Conservation (phyloP, 2,113 vertebrate species). For the Neogobius melanostomus region DNA sequence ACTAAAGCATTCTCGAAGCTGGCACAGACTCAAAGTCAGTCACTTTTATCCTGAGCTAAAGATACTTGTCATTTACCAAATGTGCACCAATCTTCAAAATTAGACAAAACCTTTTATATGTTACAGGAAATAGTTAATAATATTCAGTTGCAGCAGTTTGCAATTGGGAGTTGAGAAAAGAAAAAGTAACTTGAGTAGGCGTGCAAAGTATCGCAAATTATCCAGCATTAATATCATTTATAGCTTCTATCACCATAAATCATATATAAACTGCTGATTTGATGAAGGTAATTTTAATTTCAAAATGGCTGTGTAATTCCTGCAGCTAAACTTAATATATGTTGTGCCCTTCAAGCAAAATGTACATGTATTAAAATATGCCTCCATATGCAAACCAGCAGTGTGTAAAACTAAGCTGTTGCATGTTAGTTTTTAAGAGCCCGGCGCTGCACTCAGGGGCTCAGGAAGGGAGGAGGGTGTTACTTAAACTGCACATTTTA, state of each 20-base stretch:
- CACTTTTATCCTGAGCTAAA: too few species aligned
- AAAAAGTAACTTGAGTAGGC: too few species aligned
- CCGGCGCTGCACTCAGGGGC: slow-evolving; percentile 14
- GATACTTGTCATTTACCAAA: neutral
- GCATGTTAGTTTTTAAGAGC: slow-evolving; percentile 3
- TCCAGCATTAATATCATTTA: too few species aligned
- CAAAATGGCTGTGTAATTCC: slow-evolving; percentile 23
- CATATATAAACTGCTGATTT: slow-evolving; percentile 19
- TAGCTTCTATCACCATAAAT: slow-evolving; percentile 3
- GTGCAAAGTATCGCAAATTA: too few species aligned
- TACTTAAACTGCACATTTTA: slow-evolving; percentile 35
- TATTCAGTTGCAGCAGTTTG: too few species aligned
- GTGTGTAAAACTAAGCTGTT: neutral
- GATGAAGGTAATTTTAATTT: slow-evolving; percentile 15
- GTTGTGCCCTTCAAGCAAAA: slow-evolving; percentile 33
- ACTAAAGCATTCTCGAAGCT: too few species aligned
- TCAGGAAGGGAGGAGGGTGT: slow-evolving; percentile 10
- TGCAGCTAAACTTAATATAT: slow-evolving; percentile 7
- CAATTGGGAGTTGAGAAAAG: too few species aligned
- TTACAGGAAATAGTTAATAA: neutral
- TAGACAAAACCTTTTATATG: neutral
- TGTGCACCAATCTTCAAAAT: neutral
- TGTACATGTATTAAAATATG: slow-evolving; percentile 25
- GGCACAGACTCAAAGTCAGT: too few species aligned
- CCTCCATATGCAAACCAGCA: slow-evolving; percentile 8